Base-by-base conservation (phyloP, 2,888 invertebrate genomes). In the Stramonita haemastoma region DNA sequence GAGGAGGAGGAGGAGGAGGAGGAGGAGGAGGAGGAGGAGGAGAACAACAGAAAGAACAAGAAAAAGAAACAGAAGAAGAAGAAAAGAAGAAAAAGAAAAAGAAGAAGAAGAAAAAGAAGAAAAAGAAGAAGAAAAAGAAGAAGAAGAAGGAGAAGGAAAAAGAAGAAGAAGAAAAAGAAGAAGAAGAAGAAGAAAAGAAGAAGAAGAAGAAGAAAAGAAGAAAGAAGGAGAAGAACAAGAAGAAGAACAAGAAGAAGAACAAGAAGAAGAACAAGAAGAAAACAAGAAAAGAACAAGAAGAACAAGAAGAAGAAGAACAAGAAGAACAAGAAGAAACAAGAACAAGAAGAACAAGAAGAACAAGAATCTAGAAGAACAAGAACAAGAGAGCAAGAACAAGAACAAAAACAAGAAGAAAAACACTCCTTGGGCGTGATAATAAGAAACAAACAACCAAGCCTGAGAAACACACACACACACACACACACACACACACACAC, bases 401-500 rank as follows among this genome's bases (percentile, higher is more conserved):
- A n/a, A n/a, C n/a, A n/a, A n/a, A n/a, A n/a, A n/a, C n/a, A n/a
- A n/a, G n/a, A n/a, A n/a, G n/a, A n/a, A 46, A 46, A 8, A 46
- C 46, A 46, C 46, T 46, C 46, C 46, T 46, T 46, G 46, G 46
- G 46, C 4, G 46, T 46, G 8, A 46, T 46, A 46, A 5, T 8
- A 46, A 46, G 46, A 46, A 46, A 46, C 2, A 46, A 46, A 46
- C 46, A 46, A 46, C 46, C 8, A 46, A 46, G 46, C 46, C 8
- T 46, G 46, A 46, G 8, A 66, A 66, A 26, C 4, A 66, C 6
- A 66, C 13, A 66, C 17, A 26, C 26, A 66, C 66, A 66, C 66
- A 66, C 66, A 66, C 66, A 66, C 66, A 66, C 66, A 66, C 66
- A 66, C 66, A 66, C 66, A 66, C 66, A 66, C 66, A 66, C 66